Percentiles rank a stretch among this genome's conserved stretches.
phyloP scores from a whole-genome alignment of 2,113 vertebrate species.

The Oncorhynchus keta region DNA sequence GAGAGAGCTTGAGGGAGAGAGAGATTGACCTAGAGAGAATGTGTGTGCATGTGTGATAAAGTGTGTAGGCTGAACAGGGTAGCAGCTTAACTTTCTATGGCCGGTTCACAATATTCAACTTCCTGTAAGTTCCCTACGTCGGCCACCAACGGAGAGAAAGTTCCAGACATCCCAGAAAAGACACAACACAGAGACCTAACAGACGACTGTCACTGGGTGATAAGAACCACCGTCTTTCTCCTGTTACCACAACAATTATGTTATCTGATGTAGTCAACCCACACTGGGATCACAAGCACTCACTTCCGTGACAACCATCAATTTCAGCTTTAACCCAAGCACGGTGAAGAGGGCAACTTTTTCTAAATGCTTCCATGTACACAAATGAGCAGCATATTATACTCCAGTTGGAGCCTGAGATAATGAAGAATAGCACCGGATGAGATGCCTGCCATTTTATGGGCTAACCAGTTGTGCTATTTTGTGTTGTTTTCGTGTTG shows the following conservation, averaged over 20 bases:
- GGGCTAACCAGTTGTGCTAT: no score
- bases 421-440: no score
- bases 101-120: background rate
- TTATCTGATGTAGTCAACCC: background rate
- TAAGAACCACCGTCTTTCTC: constrained; percentile 9
- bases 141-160: constrained; percentile 9
- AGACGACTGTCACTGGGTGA: background rate
- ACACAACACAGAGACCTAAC: constrained; percentile 8
- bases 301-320: background rate
- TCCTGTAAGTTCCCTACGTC: background rate
- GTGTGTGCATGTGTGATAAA: background rate
- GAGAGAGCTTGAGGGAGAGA: background rate
- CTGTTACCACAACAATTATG: constrained; percentile 27
- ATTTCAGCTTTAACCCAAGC: background rate
- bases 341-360: background rate
- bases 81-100: no score
- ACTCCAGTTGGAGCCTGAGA: background rate
- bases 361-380: background rate
- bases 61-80: no score
- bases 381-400: constrained; percentile 14
- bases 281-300: background rate
- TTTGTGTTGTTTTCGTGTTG: no score
- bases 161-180: constrained; percentile 9
- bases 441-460: no score
- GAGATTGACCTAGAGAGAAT: no score